Evolutionary conservation across 2,113 vertebrate species (phyloP), one percentile per base, ranked within the genome.

Genomic region (Petrocephalus zakoni): DNA sequence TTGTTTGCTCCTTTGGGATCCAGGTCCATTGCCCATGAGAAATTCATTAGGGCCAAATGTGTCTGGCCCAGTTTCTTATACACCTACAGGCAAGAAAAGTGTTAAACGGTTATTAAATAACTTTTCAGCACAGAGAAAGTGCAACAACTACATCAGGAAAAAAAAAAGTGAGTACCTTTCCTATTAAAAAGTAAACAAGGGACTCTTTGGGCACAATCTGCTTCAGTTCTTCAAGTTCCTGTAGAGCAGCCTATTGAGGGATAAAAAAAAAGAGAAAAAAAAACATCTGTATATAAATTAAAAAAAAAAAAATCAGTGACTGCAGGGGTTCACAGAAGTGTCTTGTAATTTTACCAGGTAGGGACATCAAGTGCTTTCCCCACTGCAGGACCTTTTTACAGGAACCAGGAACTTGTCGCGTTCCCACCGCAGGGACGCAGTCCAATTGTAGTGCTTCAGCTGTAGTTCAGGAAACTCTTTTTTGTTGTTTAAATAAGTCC

Each of bases 151-250:
- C 42, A 55, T 53, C 13, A 21, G 52, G 84, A 49, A 15, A 85
- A 53, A 49, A 15, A 85, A 53, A 84, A 51, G 82, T 49, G 46
- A 86, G 94, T 95, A 99, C 98, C 98, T 99, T 99, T 96, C 98
- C 98, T 96, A 99, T 99, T 93, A 99, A 97, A 95, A 99, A 99
- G 95, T 99, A 99, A 95, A 99, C 98, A 92, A 99, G 96, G 90
- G 98, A 99, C 94, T 99, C 98, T 97, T 99, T 99, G 95, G 98
- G 98, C 93, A 99, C 98, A 56, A 99, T 99, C 93, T 99, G 98
- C 91, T 99, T 99, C 93, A 99, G 92, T 94, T 99, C 98, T 95
- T 99, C 98, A 95, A 99, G 94, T 96, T 99, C 98, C 95, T 99
- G 98, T 84, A 99, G 96, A 92, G 98, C 98, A 21, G 96, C 99